Evolutionary conservation across 92 coral and sea anemone genomes (phyloP).

Genomic region (Parazoanthus darwini): DNA sequence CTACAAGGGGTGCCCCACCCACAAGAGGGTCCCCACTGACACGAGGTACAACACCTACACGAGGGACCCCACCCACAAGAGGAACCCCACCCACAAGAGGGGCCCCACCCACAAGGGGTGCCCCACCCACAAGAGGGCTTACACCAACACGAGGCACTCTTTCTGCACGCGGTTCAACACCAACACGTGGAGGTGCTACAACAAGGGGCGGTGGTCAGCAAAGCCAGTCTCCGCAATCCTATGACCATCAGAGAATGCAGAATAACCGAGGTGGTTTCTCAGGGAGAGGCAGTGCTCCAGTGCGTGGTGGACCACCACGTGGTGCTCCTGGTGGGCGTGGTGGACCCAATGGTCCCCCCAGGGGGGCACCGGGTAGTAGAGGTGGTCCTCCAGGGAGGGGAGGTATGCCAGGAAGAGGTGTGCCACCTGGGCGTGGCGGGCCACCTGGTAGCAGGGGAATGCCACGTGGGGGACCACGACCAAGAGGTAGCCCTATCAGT

Average conservation of each 20-base stretch:
- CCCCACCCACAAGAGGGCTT: slow-evolving; percentile 1
- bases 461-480: slow-evolving; percentile 25
- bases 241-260: neutral
- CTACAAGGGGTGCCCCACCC: neutral
- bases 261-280: slow-evolving; percentile 14
- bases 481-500: slow-evolving; percentile 44
- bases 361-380: slow-evolving; percentile 31
- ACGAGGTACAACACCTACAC: neutral
- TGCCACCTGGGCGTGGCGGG: slow-evolving; percentile 58
- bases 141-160: slow-evolving; percentile 6
- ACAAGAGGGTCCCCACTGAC: neutral
- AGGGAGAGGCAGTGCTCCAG: slow-evolving; percentile 2
- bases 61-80: neutral
- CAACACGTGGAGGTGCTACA: slow-evolving; percentile 5
- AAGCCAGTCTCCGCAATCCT: slow-evolving; percentile 7
- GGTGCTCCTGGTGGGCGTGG: slow-evolving; percentile 25
- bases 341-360: slow-evolving; percentile 1
- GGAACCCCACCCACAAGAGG: slow-evolving; percentile 22
- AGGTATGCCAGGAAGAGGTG: slow-evolving; percentile 48
- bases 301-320: slow-evolving; percentile 13
- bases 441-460: slow-evolving; percentile 28
- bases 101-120: neutral
- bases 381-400: slow-evolving; percentile 48
- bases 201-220: neutral
- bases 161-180: neutral